A percentile compares a stretch with the other conserved stretches of the same genome.
Evolutionary conservation across 2,888 invertebrate species (phyloP).

Genomic region (Agrypnus murinus): DNA sequence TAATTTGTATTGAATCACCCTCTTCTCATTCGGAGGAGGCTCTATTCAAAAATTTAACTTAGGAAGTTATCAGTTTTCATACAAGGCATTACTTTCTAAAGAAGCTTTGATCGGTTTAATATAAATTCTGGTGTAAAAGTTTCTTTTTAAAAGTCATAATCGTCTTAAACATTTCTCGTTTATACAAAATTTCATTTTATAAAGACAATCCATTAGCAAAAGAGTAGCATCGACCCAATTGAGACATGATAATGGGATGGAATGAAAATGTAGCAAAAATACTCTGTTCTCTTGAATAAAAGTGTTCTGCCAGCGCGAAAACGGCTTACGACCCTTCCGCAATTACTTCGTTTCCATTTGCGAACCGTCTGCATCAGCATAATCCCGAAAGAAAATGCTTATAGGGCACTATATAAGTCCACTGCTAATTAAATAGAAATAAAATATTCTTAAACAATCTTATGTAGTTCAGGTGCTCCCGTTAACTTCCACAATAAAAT

Average conservation of each 20-base stretch:
- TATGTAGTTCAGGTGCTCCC: background rate
- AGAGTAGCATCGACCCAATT: slow-evolving; percentile 34
- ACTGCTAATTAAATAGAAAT: slow-evolving; percentile 39
- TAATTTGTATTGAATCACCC: no score
- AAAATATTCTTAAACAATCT: slow-evolving; percentile 19
- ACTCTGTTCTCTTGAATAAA: slow-evolving; percentile 40
- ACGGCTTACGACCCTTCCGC: slow-evolving; percentile 46
- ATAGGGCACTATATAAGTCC: slow-evolving; percentile 26
- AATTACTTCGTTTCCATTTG: slow-evolving; percentile 47
- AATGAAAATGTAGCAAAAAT: slow-evolving; percentile 42
- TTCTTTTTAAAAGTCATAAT: slow-evolving; percentile 12
- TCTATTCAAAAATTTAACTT: no score
- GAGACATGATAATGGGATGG: slow-evolving; percentile 45
- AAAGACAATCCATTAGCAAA: slow-evolving; percentile 39
- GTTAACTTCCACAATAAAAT: no score
- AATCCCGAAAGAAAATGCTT: slow-evolving; percentile 44
- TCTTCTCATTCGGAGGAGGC: no score
- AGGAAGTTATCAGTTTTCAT: no score
- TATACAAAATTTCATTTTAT: slow-evolving; percentile 33
- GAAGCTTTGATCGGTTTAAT: no score
- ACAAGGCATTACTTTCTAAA: no score
- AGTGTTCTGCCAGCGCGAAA: slow-evolving; percentile 43
- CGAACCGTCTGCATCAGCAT: slow-evolving; percentile 43
- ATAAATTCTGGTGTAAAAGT: background rate
- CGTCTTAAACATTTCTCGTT: background rate